Base-by-base conservation (phyloP, 2,888 invertebrate species). In the Eupithecia inturbata region DNA sequence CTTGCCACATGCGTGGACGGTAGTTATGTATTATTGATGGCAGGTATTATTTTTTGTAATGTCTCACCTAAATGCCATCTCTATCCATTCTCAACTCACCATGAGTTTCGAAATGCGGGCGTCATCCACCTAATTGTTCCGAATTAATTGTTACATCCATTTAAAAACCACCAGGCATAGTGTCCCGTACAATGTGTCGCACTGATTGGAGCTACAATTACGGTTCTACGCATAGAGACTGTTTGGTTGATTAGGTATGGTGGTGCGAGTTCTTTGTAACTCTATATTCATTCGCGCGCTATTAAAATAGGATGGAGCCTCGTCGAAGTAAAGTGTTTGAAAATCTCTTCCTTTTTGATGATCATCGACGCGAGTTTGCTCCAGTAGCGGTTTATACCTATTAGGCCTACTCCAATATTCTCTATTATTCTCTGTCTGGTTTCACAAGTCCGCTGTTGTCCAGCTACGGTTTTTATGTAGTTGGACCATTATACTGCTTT, bases 111-210 rank as follows among this genome's bases (percentile, higher is more conserved):
- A 91, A 91, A 94, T 94, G 94, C 94, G 94, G 94, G 94, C 93
- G 89, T 88, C 88, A 88, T 86, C 89, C 89, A 87, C 88, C 89
- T 94, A 94, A 94, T 94, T 93, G 94, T 89, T 89, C 88, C 87
- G 93, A 93, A 94, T 94, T 94, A 94, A 94, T 94, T 94, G 94
- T 94, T 93, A 93, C 93, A 93, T 92, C 91, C 93, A 92, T 93
- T 93, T 92, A 92, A 93, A 92, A 94, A 93, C 94, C 94, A 93
- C 93, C 85, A 86, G 83, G 85, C 87, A 92, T 92, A 92, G 92
- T 92, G 92, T 87, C 81, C 84, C 80, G 80, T 81, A 89, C 93
- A 91, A 93, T 91, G 92, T 91, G 90, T 85, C 82, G 84, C 87
- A 89, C 88, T 86, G 92, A 93, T 93, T 93, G 91, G 87, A 89